Conservation (phyloP, 2,113 vertebrate genomes). For the Ginglymostoma cirratum region DNA sequence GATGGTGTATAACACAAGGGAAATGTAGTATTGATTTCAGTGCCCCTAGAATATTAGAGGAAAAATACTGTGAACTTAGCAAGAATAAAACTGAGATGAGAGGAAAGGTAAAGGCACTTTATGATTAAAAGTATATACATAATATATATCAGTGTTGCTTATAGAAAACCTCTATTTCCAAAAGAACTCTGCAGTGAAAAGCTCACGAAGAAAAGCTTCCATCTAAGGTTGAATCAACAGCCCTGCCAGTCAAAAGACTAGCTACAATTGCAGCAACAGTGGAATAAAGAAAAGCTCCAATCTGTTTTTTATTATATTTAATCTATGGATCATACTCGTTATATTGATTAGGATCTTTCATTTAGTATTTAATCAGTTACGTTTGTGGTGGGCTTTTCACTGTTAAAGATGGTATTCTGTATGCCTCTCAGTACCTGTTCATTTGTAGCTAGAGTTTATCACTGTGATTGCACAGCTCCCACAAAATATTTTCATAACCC, state of each 20-base stretch:
- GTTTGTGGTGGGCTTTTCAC: neutral
- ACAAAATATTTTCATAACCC: neutral
- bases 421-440: neutral
- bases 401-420: neutral
- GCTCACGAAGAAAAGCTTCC: neutral
- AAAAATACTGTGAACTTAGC: neutral
- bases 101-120: neutral
- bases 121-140: neutral
- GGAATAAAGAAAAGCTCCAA: neutral
- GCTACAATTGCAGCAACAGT: neutral
- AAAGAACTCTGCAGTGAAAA: neutral
- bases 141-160: neutral
- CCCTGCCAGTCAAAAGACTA: neutral
- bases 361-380: neutral
- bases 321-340: neutral
- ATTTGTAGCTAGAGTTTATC: neutral
- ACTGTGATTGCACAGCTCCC: neutral
- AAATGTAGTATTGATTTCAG: conserved; percentile 1
- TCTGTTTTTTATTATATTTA: neutral
- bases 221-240: neutral
- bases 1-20: neutral
- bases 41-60: neutral
- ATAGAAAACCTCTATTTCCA: neutral
- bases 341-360: neutral
- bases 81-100: neutral